Percentiles rank a stretch among this genome's conserved stretches.
phyloP scores from a whole-genome alignment of 1,140 invertebrate species.

The Drosophila tsacasi region DNA sequence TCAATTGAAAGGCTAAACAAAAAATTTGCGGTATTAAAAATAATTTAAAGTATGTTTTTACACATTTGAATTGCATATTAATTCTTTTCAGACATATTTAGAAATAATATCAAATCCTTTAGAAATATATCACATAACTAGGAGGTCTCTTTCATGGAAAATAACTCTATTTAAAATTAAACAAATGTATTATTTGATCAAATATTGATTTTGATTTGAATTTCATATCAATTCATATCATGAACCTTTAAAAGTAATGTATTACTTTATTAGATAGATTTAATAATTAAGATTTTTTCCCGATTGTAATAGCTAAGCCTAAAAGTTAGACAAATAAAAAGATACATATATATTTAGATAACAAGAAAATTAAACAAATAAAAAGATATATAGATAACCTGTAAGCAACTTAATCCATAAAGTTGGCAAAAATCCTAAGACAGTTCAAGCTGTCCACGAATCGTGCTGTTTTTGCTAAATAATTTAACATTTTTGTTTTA shows the following conservation, averaged over 20 bases:
- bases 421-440: neutral
- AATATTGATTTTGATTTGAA: neutral
- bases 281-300: neutral
- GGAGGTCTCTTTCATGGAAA: too few relatives aligned
- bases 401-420: neutral
- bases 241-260: neutral
- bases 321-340: neutral
- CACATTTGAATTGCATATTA: neutral
- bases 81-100: neutral
- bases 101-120: neutral
- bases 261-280: neutral
- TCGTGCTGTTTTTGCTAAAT: conserved; percentile 12
- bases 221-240: neutral
- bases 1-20: neutral
- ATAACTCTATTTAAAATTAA: too few relatives aligned
- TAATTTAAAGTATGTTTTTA: neutral
- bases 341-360: neutral
- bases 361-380: neutral
- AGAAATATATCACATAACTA: too few relatives aligned
- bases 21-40: too few relatives aligned
- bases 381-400: neutral
- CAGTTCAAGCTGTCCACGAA: neutral
- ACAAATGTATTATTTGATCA: too few relatives aligned
- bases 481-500: conserved; percentile 7
- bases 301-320: neutral